Conservation (phyloP, 1,140 invertebrate species). For the Calephelis virginiensis region DNA sequence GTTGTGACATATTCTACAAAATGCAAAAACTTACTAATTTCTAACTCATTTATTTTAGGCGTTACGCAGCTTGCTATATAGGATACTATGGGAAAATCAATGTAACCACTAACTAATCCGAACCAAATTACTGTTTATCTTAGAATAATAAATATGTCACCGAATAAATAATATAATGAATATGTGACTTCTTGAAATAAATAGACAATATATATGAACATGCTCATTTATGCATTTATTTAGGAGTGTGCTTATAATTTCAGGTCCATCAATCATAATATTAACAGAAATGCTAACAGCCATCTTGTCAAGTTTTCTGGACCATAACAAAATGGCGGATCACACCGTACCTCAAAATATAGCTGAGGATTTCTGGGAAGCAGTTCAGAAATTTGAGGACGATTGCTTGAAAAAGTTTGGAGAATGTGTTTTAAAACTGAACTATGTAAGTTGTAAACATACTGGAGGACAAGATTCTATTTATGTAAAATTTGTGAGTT, state of each 20-base stretch:
- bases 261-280: conserved; percentile 62
- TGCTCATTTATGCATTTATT: too few relatives aligned
- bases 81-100: too few relatives aligned
- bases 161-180: too few relatives aligned
- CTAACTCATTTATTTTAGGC: too few relatives aligned
- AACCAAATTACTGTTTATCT: too few relatives aligned
- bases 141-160: too few relatives aligned
- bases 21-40: too few relatives aligned
- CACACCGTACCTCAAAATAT: conserved; percentile 60
- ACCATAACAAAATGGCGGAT: conserved; percentile 63
- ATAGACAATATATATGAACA: too few relatives aligned
- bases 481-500: too few relatives aligned
- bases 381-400: conserved; percentile 48
- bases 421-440: conserved; percentile 51
- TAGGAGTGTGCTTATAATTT: conserved; percentile 15
- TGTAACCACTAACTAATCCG: too few relatives aligned
- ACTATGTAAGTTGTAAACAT: conserved; percentile 53
- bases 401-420: conserved; percentile 61
- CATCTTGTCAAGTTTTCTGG: conserved; percentile 57
- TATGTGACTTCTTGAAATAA: background rate
- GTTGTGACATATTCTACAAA: too few relatives aligned
- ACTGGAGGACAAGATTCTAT: background rate
- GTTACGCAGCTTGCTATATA: too few relatives aligned
- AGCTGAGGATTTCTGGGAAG: conserved; percentile 58
- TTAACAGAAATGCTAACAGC: conserved; percentile 56